Evolutionary conservation across 1,140 invertebrate genomes (phyloP).

Genomic region (Drosophila neocordata): DNA sequence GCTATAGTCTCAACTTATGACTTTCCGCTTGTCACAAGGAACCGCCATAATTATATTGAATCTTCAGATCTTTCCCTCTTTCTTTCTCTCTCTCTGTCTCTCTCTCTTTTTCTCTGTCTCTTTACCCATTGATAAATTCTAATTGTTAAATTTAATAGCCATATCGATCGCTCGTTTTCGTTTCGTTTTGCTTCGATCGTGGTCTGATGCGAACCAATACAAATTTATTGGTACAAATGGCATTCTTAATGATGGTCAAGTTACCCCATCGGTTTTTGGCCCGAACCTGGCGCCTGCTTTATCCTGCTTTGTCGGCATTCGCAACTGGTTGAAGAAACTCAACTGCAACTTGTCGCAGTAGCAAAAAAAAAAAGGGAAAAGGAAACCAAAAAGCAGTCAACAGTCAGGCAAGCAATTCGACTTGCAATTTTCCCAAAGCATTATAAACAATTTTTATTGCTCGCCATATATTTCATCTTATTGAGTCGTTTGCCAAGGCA

Average conservation of each 20-base stretch:
- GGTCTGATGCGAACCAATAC: conserved; percentile 52
- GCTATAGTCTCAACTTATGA: conserved; percentile 51
- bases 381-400: conserved; percentile 7
- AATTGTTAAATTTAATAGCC: conserved; percentile 82
- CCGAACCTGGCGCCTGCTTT: conserved; percentile 61
- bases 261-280: conserved; percentile 36
- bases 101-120: neutral
- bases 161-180: conserved; percentile 66
- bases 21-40: conserved; percentile 50
- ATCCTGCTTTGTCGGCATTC: conserved; percentile 66
- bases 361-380: conserved; percentile 11
- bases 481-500: conserved; percentile 72
- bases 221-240: conserved; percentile 81
- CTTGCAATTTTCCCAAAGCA: conserved; percentile 68
- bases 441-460: conserved; percentile 82
- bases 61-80: neutral
- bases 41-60: conserved; percentile 67
- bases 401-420: neutral
- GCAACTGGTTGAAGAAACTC: conserved; percentile 15
- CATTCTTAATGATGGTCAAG: conserved; percentile 73
- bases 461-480: conserved; percentile 82
- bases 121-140: conserved; percentile 77
- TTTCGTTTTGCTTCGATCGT: neutral
- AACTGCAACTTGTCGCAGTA: conserved; percentile 64
- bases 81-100: neutral